These are phyloP conservation scores for Crenichthys baileyi DNA, from an alignment of 2,797 vertebrate genomes.

Conservation along the genomic window DNA sequence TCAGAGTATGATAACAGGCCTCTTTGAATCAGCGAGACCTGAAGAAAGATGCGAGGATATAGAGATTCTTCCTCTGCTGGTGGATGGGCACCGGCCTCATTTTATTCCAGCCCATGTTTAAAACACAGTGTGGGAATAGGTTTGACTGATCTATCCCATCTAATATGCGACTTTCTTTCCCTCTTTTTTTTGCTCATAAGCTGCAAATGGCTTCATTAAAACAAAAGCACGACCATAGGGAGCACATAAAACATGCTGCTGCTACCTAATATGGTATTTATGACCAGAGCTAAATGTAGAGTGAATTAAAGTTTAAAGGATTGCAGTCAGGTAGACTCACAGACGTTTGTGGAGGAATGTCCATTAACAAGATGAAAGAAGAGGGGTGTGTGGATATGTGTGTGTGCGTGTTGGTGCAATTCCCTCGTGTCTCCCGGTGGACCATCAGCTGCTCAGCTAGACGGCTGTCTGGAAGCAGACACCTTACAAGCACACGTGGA, in stretches of 20 bases:
- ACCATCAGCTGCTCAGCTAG: conserved; percentile 73
- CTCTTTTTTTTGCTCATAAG: conserved; percentile 86
- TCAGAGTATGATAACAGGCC: conserved; percentile 25
- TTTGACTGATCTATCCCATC: conserved; percentile 93
- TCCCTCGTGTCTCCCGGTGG: conserved; percentile 80
- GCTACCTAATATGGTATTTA: conserved; percentile 99
- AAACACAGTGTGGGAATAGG: conserved; percentile 93
- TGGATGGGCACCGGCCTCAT: conserved; percentile 60
- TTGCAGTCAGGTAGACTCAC: conserved; percentile 94
- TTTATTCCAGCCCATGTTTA: conserved; percentile 88
- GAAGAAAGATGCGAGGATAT: conserved; percentile 46
- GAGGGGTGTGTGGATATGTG: conserved; percentile 43
- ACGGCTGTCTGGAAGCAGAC: conserved; percentile 77
- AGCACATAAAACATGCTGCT: conserved; percentile 90
- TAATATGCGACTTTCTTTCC: conserved; percentile 83
- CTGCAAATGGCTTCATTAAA: conserved; percentile 99
- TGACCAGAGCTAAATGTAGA: conserved; percentile 97
- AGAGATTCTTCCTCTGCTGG: conserved; percentile 21
- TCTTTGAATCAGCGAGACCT: conserved; percentile 56
- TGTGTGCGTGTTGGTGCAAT: conserved; percentile 47
- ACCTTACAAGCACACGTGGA: conserved; percentile 71
- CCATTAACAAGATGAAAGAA: conserved; percentile 97
- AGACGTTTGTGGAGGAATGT: conserved; percentile 88
- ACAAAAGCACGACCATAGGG: conserved; percentile 96
- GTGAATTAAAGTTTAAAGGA: conserved; percentile 99